Evolutionary conservation across 1,140 invertebrate genomes (phyloP).

Genomic region (Oedothorax gibbosus): DNA sequence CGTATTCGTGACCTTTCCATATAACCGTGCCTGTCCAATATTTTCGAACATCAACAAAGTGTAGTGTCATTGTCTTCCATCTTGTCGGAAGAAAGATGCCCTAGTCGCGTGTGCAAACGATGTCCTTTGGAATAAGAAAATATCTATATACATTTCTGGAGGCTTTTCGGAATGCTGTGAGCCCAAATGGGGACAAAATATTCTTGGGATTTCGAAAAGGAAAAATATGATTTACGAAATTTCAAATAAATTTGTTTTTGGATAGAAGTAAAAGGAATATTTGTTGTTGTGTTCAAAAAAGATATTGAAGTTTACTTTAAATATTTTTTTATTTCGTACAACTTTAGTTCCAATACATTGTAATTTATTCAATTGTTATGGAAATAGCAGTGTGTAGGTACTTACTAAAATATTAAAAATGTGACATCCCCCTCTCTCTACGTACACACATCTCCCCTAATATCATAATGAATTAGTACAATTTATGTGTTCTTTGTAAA

Average conservation of each 20-base stretch:
- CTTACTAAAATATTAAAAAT: too few relatives aligned
- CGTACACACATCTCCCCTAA: too few relatives aligned
- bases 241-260: background rate
- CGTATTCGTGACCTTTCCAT: slow-evolving; percentile 38
- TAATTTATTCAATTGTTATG: too few relatives aligned
- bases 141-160: background rate
- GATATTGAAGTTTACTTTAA: too few relatives aligned
- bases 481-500: too few relatives aligned
- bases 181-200: background rate
- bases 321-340: too few relatives aligned
- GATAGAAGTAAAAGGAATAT: background rate
- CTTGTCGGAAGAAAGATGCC: slow-evolving; percentile 11
- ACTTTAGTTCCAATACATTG: too few relatives aligned
- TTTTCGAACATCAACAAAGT: slow-evolving; percentile 37
- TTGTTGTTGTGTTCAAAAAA: too few relatives aligned
- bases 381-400: too few relatives aligned
- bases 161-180: background rate
- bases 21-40: slow-evolving; percentile 35
- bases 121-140: slow-evolving; percentile 7
- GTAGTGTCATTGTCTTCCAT: slow-evolving; percentile 32
- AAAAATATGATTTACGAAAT: background rate
- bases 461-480: too few relatives aligned
- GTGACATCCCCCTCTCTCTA: too few relatives aligned
- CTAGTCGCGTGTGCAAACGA: slow-evolving; percentile 22
- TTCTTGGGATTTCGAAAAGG: background rate